Percentiles rank a stretch among this genome's conserved stretches.
These are phyloP conservation scores for Carduelis carduelis DNA, from an alignment of 2,797 vertebrate genomes.

Conservation along the genomic window DNA sequence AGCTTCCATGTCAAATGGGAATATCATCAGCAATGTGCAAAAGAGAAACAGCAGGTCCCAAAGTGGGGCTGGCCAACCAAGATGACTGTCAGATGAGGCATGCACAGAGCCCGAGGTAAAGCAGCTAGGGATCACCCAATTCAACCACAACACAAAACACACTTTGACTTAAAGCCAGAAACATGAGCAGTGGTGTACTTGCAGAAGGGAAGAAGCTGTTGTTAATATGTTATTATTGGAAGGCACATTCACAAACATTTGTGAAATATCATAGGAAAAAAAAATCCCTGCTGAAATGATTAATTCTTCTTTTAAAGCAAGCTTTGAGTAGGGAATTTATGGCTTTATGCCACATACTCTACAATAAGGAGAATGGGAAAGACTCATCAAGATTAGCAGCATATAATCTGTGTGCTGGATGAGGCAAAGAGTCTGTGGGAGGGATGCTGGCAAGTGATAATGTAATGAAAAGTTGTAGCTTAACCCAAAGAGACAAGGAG, in stretches of 20 bases:
- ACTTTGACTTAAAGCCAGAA: not conserved
- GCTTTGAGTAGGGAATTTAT: not conserved
- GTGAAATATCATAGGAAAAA: not conserved
- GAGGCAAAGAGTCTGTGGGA: not conserved
- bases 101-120: not conserved
- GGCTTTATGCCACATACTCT: not conserved
- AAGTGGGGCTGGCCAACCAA: not conserved
- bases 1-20: not conserved
- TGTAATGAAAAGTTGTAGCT: not conserved
- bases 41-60: not conserved
- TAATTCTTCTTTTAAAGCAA: slow-evolving; percentile 14
- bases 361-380: not conserved
- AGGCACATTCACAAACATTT: not conserved
- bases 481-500: not conserved
- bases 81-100: not conserved
- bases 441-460: slow-evolving; percentile 6
- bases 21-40: fast-evolving
- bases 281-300: not conserved
- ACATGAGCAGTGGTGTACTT: not conserved
- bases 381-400: not conserved
- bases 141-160: not conserved
- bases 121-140: not conserved
- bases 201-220: not conserved
- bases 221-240: slow-evolving; percentile 14
- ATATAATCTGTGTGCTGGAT: not conserved